Evolutionary conservation across 2,888 invertebrate species (phyloP).

Genomic region (Rhagonycha fulva): DNA sequence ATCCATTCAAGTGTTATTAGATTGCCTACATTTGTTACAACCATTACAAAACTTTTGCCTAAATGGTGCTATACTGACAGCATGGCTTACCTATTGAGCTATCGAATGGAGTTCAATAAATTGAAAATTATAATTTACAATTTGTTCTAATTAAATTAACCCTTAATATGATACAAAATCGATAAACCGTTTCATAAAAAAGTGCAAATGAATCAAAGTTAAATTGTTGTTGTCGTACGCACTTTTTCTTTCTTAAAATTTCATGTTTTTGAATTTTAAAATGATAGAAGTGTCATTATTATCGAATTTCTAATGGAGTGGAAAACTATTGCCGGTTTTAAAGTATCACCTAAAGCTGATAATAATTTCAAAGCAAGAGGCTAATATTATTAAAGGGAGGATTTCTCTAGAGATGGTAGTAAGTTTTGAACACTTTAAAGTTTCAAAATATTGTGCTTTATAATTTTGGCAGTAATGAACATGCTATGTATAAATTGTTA

Average conservation of each 20-base stretch:
- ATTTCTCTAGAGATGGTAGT: neutral
- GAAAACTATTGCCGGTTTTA: neutral
- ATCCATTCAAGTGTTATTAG: constrained; percentile 41
- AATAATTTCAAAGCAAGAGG: neutral
- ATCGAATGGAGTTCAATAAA: neutral
- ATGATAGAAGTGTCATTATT: neutral
- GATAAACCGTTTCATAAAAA: neutral
- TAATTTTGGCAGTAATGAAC: neutral
- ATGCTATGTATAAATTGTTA: neutral
- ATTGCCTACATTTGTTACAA: constrained; percentile 24
- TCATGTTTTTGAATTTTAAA: neutral
- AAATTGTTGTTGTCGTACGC: neutral
- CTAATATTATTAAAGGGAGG: neutral
- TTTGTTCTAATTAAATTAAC: neutral
- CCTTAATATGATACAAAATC: neutral
- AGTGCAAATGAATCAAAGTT: neutral
- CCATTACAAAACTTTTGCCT: constrained; percentile 19
- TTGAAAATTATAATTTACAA: neutral
- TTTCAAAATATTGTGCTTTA: neutral
- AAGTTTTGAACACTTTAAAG: neutral
- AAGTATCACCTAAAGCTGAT: neutral
- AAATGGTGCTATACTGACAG: constrained; percentile 4
- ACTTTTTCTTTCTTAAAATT: neutral
- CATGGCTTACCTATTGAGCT: neutral
- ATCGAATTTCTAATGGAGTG: neutral